These are phyloP conservation scores for Cotesia glomerata DNA, from an alignment of 1,140 invertebrate genomes.

Conservation along the genomic window DNA sequence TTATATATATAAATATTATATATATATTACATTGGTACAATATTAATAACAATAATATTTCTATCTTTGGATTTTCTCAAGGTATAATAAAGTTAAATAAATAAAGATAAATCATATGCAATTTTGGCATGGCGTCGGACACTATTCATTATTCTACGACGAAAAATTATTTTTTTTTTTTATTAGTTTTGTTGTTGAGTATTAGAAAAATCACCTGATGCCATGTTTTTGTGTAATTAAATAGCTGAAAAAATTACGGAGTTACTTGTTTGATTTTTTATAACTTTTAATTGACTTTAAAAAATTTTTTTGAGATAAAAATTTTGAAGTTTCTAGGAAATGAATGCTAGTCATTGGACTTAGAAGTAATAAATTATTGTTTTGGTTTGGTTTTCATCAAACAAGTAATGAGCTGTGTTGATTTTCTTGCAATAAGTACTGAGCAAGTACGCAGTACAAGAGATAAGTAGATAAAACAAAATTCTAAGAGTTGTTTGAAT, in stretches of 20 bases:
- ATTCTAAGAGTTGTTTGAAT: constrained; percentile 49
- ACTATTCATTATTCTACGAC: neutral
- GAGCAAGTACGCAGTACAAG: neutral
- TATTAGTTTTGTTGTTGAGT: too few species aligned
- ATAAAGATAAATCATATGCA: neutral
- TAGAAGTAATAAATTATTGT: too few species aligned
- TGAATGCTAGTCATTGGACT: too few species aligned
- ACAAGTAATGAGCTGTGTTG: neutral
- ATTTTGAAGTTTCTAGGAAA: too few species aligned
- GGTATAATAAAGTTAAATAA: neutral
- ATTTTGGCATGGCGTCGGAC: constrained; percentile 13
- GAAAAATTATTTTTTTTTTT: neutral
- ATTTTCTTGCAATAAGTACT: neutral
- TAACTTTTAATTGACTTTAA: too few species aligned
- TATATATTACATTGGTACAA: constrained; percentile 36
- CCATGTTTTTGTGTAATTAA: too few species aligned
- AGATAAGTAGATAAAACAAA: constrained; percentile 45
- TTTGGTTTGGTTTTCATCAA: too few species aligned
- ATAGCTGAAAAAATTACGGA: too few species aligned
- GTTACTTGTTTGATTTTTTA: too few species aligned
- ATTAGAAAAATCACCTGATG: too few species aligned
- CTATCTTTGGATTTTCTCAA: constrained; percentile 35
- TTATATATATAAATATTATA: constrained; percentile 7
- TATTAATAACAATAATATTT: constrained; percentile 33
- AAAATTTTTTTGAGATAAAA: too few species aligned